Base-by-base conservation (phyloP, 2,888 invertebrate genomes). In the Rhorus exstirpatorius region DNA sequence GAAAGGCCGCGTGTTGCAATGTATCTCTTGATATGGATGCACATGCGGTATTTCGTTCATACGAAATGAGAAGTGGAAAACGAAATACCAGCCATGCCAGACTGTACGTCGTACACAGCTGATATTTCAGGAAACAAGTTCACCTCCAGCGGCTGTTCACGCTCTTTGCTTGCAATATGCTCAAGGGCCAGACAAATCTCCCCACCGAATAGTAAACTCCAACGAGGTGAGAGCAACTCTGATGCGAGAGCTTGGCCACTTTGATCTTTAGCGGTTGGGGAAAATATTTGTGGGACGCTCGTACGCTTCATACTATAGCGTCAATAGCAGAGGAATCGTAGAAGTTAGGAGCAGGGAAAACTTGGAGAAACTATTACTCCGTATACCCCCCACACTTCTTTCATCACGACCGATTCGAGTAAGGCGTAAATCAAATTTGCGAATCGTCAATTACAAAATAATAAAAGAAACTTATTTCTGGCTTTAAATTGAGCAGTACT, bases 211-310 rank as follows among this genome's bases (percentile, higher is more conserved):
- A 58, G 31, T 75, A 41, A n/a, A 44, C 41, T 67, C 41, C 81
- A 77, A 46, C 26, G 78, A 68, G 68, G 74, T 74, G 35, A 12
- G 65, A 71, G 21, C 7, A 12, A 46, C 41, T 31, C 10, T 68
- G 35, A 78, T 71, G 21, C 46, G 55, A 63, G 68, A 61, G 21
- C 26, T 41, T 51, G 24, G 24, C 38, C 46, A 58, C 78, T 81
- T 81, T 78, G 81, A 81, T 81, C 68, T 74, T 77, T 63, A 55
- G 55, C n/a, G 55, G 46, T 81, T 74, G 55, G 61, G 78, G 38
- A 63, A 61, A 60, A 46, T 68, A 78, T 55, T 68, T 17, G 19
- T n/a, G 49, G 35, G 67, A 72, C 38, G 38, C 38, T 68, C 60
- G 31, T 63, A 35, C 24, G 14, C 19, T 41, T 24, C 31, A 17